Evolutionary conservation across 2,888 invertebrate species (phyloP), one percentile per base, ranked within the genome.

Genomic region (Strigamia crassipes): DNA sequence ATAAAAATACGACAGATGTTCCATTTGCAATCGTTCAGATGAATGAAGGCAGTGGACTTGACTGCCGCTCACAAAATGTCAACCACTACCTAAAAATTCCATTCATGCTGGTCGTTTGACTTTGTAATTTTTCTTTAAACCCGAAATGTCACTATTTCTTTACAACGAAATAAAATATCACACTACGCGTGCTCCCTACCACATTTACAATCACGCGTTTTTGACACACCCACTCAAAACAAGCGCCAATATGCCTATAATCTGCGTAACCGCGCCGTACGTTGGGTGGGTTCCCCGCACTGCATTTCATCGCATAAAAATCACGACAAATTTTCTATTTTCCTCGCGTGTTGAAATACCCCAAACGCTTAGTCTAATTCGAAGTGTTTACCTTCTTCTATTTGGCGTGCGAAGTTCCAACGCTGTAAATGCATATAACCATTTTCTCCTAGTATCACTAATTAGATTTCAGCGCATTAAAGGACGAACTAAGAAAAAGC

Each of bases 21-120:
- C 73, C 73, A 73, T 73, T 73, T 73, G n/a, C 73, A 73, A 73
- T 73, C 73, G 73, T 73, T 73, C 73, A 73, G 23, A 73, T 73
- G 73, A 73, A 73, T 73, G 73, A 73, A 73, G 27, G 31, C 56
- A 73, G 73, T 73, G 73, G 73, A 73, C 73, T 73, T 51, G 51
- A 66, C 61, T n/a, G 21, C 61, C 23, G 73, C 73, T 73, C 61
- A 23, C 61, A 15, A 21, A 21, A 23, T 66, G 61, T 66, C 61
- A 66, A 66, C 13, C 61, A n/a, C 73, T 73, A 31, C 31, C 13
- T 31, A 23, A 31, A 73, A 27, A 73, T 31, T 73, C 31, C 10
- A 73, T 27, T 73, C 73, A 73, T 73, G 18, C 6, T 4, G 51
- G 51, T 18, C 12, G 5, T 51, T 51, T 27, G 12, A 23, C 73